phyloP scores from a whole-genome alignment of 2,113 vertebrate species.

The Lycocorax pyrrhopterus region DNA sequence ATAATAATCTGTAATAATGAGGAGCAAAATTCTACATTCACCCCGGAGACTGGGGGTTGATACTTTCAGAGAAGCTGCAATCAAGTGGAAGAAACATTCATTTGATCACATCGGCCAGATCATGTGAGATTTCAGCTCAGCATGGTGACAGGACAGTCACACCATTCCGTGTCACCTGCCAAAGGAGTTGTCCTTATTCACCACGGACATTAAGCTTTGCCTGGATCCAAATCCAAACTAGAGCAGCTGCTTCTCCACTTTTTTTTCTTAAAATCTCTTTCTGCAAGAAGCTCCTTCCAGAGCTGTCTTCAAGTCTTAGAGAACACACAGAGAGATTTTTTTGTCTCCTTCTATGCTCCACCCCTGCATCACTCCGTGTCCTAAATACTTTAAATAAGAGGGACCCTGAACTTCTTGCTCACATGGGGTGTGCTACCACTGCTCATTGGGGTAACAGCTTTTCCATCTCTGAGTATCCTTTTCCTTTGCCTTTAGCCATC shows the following conservation, averaged over 20 bases:
- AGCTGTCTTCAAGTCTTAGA: not conserved
- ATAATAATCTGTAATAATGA: not conserved
- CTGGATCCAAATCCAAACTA: not conserved
- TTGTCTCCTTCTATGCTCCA: not conserved
- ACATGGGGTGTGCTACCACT: not conserved
- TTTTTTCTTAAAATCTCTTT: not conserved
- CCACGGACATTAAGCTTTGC: rapidly evolving
- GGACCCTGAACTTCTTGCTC: not conserved
- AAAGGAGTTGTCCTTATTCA: not conserved
- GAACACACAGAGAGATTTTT: not conserved
- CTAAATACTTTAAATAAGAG: not conserved
- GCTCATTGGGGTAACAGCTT: not conserved
- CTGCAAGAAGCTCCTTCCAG: not conserved
- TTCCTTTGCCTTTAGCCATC: not conserved
- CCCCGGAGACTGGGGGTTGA: not conserved
- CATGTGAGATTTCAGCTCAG: not conserved
- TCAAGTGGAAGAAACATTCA: not conserved
- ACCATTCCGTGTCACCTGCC: not conserved
- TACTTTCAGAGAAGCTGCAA: not conserved
- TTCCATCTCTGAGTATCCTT: not conserved
- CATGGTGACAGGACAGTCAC: not conserved
- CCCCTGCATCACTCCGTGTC: not conserved
- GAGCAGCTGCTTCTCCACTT: not conserved
- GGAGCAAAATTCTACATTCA: not conserved
- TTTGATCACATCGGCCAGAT: not conserved